Evolutionary conservation across 2,113 vertebrate species (phyloP), one percentile per base, ranked within the genome.

Genomic region (Leiothrix lutea): DNA sequence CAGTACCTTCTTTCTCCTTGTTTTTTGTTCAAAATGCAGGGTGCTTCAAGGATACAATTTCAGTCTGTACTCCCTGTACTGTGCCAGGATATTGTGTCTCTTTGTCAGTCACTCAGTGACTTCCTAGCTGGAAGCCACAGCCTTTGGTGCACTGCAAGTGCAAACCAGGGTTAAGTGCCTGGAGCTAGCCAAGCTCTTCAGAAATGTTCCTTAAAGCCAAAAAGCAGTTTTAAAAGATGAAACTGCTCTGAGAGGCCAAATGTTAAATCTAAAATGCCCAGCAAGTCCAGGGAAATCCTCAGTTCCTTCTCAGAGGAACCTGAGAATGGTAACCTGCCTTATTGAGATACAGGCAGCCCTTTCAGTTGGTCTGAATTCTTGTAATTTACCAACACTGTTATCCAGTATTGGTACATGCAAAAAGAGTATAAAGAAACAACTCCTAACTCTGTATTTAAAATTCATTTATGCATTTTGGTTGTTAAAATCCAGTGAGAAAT

Each of bases 161-260:
- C 85, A 83, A 82, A 20, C 26, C 54, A 60, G 71, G 85, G 81
- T 96, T 92, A 97, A 96, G 61, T 80, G 85, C 90, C 92, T 96
- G 85, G 70, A 96, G 89, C 81, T 93, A 96, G 71, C 71, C 90
- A 73, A 51, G 45, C 62, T 71, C 78, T 96, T 92, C 92, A 94
- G 85, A 94, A 90, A 80, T 40, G 26, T 86, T 93, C 28, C 90
- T 95, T 80, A 58, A 80, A 96, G 87, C 35, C 79, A 66, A 88
- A 88, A 86, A 33, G 5, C 17, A 83, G 54, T 86, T 95, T 78
- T 77, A 36, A 80, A 93, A 91, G 67, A 90, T 66, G 16, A 92
- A 80, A 86, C 57, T 60, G 29, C 64, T 83, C 75, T 71, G 38
- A 88, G 88, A 96, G 81, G 71, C 87, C 74, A 83, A 48, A 28